Evolutionary conservation across 2,888 invertebrate genomes (phyloP).

Genomic region (Bembecia ichneumoniformis): DNA sequence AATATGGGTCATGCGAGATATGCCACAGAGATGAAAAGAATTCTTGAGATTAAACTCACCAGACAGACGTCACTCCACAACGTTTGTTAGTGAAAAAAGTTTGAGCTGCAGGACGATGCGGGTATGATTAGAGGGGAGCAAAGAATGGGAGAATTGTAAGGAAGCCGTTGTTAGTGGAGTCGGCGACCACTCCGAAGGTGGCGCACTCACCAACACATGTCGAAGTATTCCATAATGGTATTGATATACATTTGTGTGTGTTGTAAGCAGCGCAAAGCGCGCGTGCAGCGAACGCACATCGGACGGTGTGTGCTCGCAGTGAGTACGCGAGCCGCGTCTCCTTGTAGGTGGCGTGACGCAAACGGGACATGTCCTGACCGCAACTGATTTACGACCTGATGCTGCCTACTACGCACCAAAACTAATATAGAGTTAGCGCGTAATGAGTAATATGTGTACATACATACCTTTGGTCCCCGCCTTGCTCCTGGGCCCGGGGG

Average conservation of each 20-base stretch:
- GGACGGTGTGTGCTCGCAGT: slow-evolving; percentile 12
- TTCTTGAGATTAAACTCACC: slow-evolving; percentile 29
- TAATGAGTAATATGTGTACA: slow-evolving; percentile 7
- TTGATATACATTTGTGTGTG: slow-evolving; percentile 22
- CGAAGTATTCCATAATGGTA: slow-evolving; percentile 50
- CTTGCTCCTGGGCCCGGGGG: slow-evolving; percentile 83
- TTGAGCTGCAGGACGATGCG: slow-evolving; percentile 22
- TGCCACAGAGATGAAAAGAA: slow-evolving; percentile 15
- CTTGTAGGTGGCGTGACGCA: slow-evolving; percentile 29
- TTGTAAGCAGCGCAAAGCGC: slow-evolving; percentile 12
- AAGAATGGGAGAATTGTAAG: background rate
- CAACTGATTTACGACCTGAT: slow-evolving; percentile 33
- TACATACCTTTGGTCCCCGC: slow-evolving; percentile 80
- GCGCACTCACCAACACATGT: slow-evolving; percentile 65
- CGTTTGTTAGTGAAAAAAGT: slow-evolving; percentile 26
- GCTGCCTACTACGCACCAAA: slow-evolving; percentile 10
- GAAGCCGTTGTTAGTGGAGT: slow-evolving; percentile 21
- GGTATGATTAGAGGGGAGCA: slow-evolving; percentile 22
- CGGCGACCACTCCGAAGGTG: slow-evolving; percentile 16
- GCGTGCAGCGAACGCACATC: slow-evolving; percentile 26
- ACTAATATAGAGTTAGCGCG: slow-evolving; percentile 9
- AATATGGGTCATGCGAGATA: slow-evolving; percentile 20
- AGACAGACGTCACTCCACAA: slow-evolving; percentile 18
- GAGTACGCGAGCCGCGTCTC: slow-evolving; percentile 17
- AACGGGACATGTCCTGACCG: slow-evolving; percentile 31